These are phyloP conservation scores for Dendronephthya gigantea DNA, from an alignment of 64 coral and sea anemone genomes.

Conservation along the genomic window DNA sequence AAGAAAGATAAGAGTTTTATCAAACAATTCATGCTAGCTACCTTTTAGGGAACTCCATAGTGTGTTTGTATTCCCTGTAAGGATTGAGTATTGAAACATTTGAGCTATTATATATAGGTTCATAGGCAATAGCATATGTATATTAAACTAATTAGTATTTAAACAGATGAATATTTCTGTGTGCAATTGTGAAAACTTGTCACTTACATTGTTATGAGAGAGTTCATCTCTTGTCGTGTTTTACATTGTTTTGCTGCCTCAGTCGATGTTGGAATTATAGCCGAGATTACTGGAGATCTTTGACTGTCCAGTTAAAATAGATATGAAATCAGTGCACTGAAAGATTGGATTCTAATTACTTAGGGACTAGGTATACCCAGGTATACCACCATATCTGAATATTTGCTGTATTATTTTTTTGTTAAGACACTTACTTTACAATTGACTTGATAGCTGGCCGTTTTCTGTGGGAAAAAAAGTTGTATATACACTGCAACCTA, in stretches of 20 bases:
- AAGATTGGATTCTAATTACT: too few relatives aligned
- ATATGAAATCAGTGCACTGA: too few relatives aligned
- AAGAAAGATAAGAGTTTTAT: background rate
- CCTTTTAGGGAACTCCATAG: background rate
- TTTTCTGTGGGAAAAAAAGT: constrained; percentile 43
- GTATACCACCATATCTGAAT: too few relatives aligned
- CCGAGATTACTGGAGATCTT: constrained; percentile 79
- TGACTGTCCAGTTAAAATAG: constrained; percentile 51
- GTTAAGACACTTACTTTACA: constrained; percentile 92
- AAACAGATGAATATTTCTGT: too few relatives aligned
- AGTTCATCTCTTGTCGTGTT: constrained; percentile 63
- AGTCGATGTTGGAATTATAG: constrained; percentile 73
- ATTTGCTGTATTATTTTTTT: too few relatives aligned
- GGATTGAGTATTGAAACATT: too few relatives aligned
- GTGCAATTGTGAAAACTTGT: background rate
- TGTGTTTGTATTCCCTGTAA: background rate
- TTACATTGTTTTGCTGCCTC: constrained; percentile 68
- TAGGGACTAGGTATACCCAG: too few relatives aligned
- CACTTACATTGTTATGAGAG: constrained; percentile 71
- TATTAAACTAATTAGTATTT: too few relatives aligned
- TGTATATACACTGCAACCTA: background rate
- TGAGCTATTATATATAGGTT: too few relatives aligned
- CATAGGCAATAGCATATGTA: too few relatives aligned
- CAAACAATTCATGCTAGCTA: background rate
- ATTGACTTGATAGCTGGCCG: constrained; percentile 88